These are phyloP conservation scores for Cynodonichthys magdalenae DNA, from an alignment of 2,797 vertebrate species.

Conservation along the genomic window DNA sequence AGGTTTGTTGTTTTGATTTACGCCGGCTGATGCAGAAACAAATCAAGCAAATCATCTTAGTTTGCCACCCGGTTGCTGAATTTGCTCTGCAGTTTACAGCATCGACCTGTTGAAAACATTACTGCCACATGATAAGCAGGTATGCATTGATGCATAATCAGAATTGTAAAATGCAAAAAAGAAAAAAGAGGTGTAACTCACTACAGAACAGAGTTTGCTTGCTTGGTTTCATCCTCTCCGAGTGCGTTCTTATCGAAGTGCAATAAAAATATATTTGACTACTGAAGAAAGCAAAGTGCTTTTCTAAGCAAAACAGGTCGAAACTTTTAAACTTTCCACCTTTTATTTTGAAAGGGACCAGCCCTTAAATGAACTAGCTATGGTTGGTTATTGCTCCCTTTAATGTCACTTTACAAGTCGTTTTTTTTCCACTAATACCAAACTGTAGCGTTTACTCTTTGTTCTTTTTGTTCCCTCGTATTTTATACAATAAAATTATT, in stretches of 20 bases:
- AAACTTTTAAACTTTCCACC: slow-evolving; percentile 11
- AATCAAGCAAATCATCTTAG: neutral
- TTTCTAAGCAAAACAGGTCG: slow-evolving; percentile 11
- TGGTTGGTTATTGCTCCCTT: slow-evolving; percentile 17
- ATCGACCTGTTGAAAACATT: neutral
- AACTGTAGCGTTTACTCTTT: slow-evolving; percentile 58
- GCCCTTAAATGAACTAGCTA: slow-evolving; percentile 1
- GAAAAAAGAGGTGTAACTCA: neutral
- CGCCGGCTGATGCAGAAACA: slow-evolving; percentile 8
- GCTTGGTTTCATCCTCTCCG: neutral
- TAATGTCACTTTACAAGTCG: slow-evolving; percentile 25
- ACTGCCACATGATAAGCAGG: slow-evolving; percentile 2
- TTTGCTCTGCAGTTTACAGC: neutral
- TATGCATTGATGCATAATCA: neutral
- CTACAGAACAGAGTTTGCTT: slow-evolving; percentile 2
- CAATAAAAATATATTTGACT: slow-evolving; percentile 75
- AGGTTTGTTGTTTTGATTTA: neutral
- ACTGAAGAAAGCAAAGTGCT: slow-evolving; percentile 51
- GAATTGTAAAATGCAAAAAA: neutral
- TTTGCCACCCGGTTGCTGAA: neutral
- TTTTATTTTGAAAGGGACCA: slow-evolving; percentile 19
- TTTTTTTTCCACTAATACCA: neutral
- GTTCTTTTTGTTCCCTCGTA: slow-evolving; percentile 5
- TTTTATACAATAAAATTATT: slow-evolving; percentile 55
- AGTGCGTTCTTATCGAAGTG: slow-evolving; percentile 55